phyloP scores from a whole-genome alignment of 2,888 invertebrate genomes.

The Aricia artaxerxes region DNA sequence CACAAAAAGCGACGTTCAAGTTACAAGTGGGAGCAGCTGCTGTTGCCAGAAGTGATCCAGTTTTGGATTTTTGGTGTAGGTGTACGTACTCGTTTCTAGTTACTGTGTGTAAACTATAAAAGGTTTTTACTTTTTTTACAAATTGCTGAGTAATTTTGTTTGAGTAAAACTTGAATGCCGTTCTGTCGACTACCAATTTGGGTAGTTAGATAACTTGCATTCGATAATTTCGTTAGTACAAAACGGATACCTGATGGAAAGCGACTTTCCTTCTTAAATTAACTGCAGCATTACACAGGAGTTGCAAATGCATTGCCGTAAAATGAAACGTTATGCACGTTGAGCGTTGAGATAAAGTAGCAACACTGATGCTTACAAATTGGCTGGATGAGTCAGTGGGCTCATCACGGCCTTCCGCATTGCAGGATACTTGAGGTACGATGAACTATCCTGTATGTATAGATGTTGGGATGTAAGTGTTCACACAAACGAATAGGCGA shows the following conservation, averaged over 20 bases:
- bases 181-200: background rate
- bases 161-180: background rate
- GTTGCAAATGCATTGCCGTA: background rate
- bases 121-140: background rate
- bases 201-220: too few relatives aligned
- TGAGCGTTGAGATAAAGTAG: background rate
- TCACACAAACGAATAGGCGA: too few relatives aligned
- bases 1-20: constrained; percentile 70
- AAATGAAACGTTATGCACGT: background rate
- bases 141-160: constrained; percentile 1
- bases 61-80: constrained; percentile 36
- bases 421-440: constrained; percentile 51
- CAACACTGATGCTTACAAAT: constrained; percentile 20
- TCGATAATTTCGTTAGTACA: too few relatives aligned
- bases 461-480: background rate
- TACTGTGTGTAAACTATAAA: background rate
- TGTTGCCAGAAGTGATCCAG: constrained; percentile 55
- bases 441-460: constrained; percentile 45
- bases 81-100: background rate
- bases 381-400: constrained; percentile 53
- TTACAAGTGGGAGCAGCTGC: constrained; percentile 70
- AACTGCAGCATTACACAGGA: background rate
- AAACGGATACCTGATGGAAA: too few relatives aligned
- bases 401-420: constrained; percentile 59
- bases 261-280: too few relatives aligned